Evolutionary conservation across 2,888 invertebrate genomes (phyloP), one percentile per base, ranked within the genome.

Genomic region (Heliconius charithonia): DNA sequence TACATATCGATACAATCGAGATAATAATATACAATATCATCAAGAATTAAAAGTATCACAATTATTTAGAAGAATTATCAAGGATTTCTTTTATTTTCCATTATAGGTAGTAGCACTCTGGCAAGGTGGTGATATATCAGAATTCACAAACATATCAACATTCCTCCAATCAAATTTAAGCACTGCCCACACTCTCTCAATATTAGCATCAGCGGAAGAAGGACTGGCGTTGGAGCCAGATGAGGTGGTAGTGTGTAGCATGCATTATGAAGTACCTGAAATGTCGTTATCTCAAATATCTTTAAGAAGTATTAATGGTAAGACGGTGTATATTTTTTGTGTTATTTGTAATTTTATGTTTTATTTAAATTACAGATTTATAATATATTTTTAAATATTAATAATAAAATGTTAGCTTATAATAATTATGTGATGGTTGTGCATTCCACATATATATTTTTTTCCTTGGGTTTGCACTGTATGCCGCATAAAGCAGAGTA

Each of bases 71-170:
- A 51, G 19, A 51, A 51, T 19, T 19, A 22, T 51, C 7, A 19
- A 51, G 19, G 2, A 59, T 19, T 59, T n/a, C 2, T 10, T 51
- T 32, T 32, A 32, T 32, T 12, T 27, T 25, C 7, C 27, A 25
- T 73, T 73, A 37, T 78, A 95, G 94, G 93, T 94, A 25, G 89
- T 92, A 73, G 94, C 92, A 0, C 87, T 95, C 1, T 95, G 94
- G 94, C 88, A 90, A 83, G 94, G 94, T 3, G 94, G 94, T 4
- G 87, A 90, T 27, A 81, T 91, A n/a, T 85, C 85, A 19, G 91
- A 94, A 67, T 92, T 93, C 41, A 85, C 87, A 0, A 90, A 91
- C 62, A 90, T 95, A 59, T 90, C 90, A 0, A 88, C 88, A 74
- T 92, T 90, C 82, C 87, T 94, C 0, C 83, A 84, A 1, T 81